Conservation (phyloP, 2,797 vertebrate genomes). For the Macropus fuliginosus region DNA sequence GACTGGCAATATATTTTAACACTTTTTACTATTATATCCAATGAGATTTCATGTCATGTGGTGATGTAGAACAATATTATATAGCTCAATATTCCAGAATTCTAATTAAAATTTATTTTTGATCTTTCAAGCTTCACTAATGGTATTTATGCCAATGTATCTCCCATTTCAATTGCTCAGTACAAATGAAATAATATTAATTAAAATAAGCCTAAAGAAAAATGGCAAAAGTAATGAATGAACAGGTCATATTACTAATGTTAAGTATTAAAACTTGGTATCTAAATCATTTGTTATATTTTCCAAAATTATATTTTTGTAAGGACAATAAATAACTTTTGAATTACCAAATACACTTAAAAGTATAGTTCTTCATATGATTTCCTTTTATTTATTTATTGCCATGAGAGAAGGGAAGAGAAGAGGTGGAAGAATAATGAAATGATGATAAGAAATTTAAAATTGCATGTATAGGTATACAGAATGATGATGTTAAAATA, state of each 20-base stretch:
- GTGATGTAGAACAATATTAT: background rate
- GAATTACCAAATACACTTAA: background rate
- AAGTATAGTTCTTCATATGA: background rate
- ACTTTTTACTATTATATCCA: background rate
- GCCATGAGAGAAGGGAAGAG: background rate
- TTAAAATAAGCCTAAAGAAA: background rate
- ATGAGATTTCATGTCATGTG: background rate
- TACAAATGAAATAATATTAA: background rate
- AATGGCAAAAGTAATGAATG: background rate
- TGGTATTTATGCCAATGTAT: background rate
- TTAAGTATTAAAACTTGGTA: background rate
- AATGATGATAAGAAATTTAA: background rate
- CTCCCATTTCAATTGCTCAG: background rate
- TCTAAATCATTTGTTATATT: background rate
- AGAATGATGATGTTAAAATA: background rate
- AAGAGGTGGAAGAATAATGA: background rate
- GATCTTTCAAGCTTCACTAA: background rate
- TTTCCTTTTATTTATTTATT: background rate
- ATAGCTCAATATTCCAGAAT: background rate
- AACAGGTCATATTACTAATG: background rate
- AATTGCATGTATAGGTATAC: background rate
- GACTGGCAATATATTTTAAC: background rate
- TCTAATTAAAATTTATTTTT: background rate
- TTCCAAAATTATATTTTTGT: background rate
- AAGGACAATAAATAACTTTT: background rate